Evolutionary conservation across 2,113 vertebrate genomes (phyloP).

Genomic region (Halcyon malimbica): DNA sequence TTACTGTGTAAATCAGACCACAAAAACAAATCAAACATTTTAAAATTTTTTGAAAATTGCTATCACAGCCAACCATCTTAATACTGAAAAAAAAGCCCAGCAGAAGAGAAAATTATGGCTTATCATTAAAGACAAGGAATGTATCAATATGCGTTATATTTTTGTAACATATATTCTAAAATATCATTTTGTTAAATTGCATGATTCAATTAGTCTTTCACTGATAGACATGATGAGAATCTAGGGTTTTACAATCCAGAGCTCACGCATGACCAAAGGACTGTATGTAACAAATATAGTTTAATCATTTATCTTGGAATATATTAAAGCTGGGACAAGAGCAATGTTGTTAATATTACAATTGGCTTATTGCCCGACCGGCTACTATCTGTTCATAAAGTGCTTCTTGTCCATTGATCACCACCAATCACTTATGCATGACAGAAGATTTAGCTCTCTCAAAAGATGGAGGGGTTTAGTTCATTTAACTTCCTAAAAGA

Average conservation of each 20-base stretch:
- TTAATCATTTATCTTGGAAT: background rate
- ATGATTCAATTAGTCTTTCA: background rate
- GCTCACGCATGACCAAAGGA: background rate
- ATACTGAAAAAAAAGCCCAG: background rate
- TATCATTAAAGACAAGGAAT: background rate
- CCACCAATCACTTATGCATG: background rate
- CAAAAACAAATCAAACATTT: background rate
- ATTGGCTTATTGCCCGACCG: background rate
- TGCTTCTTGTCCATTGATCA: background rate
- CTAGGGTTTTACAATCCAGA: background rate
- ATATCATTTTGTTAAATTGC: background rate
- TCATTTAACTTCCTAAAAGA: background rate
- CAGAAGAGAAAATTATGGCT: background rate
- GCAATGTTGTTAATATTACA: background rate
- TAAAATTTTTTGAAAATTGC: background rate
- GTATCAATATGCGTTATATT: background rate
- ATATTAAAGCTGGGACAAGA: background rate
- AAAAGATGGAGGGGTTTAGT: background rate
- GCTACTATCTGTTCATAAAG: background rate
- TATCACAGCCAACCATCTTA: background rate
- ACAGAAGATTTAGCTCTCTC: background rate
- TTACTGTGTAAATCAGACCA: background rate
- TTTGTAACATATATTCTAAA: background rate
- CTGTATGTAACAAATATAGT: background rate
- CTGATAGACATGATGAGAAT: accelerated